Evolutionary conservation across 2,888 invertebrate genomes (phyloP), one percentile per base, ranked within the genome.

Genomic region (Brachypterus glaber): DNA sequence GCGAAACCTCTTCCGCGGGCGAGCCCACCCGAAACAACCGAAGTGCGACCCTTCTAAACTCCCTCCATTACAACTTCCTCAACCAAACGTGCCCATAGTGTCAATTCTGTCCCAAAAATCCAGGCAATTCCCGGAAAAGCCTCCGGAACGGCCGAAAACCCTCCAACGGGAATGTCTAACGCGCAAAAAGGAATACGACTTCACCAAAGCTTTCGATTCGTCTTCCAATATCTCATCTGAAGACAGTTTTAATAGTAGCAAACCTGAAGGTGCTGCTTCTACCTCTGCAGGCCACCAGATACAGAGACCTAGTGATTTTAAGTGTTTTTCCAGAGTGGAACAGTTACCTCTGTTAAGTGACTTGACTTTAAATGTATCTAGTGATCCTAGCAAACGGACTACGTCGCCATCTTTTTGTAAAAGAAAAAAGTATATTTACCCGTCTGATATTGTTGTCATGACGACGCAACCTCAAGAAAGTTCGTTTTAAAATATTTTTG

Each of bases 381-480:
- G 63, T 2, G 36, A 37, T 33, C 45, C 41, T 13, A 53, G 55
- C 47, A 63, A 63, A 33, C 51, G 58, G 44, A 59, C 57, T 37
- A 46, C 52, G 9, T 64, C 74, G 27, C 74, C 76, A 30, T 71
- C 71, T 55, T 73, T 70, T 52, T 73, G 76, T 2, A 70, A 74
- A 44, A 67, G 77, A 44, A 76, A 77, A 54, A 76, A 76, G 52
- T 73, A 73, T 53, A 72, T 78, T 30, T 78, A 77, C 62, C 77
- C 77, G 36, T 67, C 72, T 39, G 68, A 68, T 39, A 48, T 60
- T 41, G 64, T 56, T 12, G 53, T 60, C 30, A 48, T 71, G 46
- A 41, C 37, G 29, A 45, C 45, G 13, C 49, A 48, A 12, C 68
- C 68, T 35, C 69, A 69, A 17, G 74, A 74, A 53, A 74, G 73